Base-by-base conservation (phyloP, 2,113 vertebrate species). In the Forbesichthys agassizii region DNA sequence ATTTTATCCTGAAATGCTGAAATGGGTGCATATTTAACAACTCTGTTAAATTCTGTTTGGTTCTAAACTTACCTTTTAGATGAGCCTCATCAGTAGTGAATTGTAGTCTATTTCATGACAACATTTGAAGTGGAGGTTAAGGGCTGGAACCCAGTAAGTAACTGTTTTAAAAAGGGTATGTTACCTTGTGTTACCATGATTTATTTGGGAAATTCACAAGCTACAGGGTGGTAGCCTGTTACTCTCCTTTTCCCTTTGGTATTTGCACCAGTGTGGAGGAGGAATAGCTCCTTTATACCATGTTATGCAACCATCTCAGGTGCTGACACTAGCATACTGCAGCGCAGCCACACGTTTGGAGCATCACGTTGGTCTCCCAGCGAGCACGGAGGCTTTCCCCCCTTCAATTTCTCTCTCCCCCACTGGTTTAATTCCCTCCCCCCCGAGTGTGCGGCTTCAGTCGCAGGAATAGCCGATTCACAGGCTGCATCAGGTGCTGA, bases 281-380 rank as follows among this genome's bases (percentile, higher is more conserved):
- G 89, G 90, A 78, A 88, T 70, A 73, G 78, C 84, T 89, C 73
- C 84, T 88, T 84, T 84, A 89, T 86, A 82, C 81, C 69, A 86
- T 85, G 88, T 91, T 91, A 91, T 79, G 88, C 86, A 92, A 93
- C 82, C 79, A 82, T 86, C 84, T 86, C 78, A 78, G 74, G 83
- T 72, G 0, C 72, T 70, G 82, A 83, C 79, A 77, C 71, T 75
- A 83, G 76, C 78, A 74, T 54, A 68, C 8, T 49, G 77, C 66
- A n/a, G 80, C 78, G 65, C 66, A 73, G 79, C 69, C 81, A 84
- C 68, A 67, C 74, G 64, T 75, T 56, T 76, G 72, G 75, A 83
- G 71, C 70, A 81, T 56, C 72, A 58, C 66, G 49, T 57, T 61
- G 71, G 75, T 74, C 83, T 80, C 77, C 73, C 77, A 73, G 49